A percentile compares a stretch with the other conserved stretches of the same genome.
These are phyloP conservation scores for Hyles euphorbiae DNA, from an alignment of 1,140 invertebrate genomes.

Conservation along the genomic window DNA sequence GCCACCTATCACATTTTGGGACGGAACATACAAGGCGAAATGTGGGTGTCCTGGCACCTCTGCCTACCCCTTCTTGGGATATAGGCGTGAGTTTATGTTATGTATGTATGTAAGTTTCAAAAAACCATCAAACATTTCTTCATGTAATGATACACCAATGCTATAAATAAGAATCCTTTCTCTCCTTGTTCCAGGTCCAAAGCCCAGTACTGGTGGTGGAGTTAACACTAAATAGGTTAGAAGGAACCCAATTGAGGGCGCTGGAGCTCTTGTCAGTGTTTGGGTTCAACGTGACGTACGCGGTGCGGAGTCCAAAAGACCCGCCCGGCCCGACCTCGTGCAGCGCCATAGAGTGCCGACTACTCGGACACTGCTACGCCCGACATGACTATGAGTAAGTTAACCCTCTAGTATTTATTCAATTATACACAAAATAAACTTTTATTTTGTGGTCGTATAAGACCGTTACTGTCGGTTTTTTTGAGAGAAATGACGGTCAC, in stretches of 20 bases:
- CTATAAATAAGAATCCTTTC: too few species aligned
- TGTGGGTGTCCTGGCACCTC: too few species aligned
- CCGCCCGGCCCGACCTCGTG: slow-evolving; percentile 79
- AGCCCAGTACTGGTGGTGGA: slow-evolving; percentile 87
- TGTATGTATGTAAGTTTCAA: too few species aligned
- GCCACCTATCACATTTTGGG: too few species aligned
- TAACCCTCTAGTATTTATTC: neutral
- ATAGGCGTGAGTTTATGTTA: too few species aligned
- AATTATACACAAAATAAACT: neutral
- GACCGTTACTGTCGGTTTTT: too few species aligned
- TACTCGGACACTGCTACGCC: slow-evolving; percentile 88
- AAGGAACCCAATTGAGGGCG: slow-evolving; percentile 89
- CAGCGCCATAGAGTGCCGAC: slow-evolving; percentile 86
- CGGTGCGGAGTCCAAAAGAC: slow-evolving; percentile 76
- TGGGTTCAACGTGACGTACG: slow-evolving; percentile 95
- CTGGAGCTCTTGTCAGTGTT: slow-evolving; percentile 88
- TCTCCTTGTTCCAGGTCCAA: slow-evolving; percentile 74
- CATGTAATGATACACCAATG: too few species aligned
- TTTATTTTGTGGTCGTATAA: too few species aligned
- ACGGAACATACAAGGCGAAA: too few species aligned
- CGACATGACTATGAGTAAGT: slow-evolving; percentile 82
- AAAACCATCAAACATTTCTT: too few species aligned
- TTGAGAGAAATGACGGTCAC: too few species aligned
- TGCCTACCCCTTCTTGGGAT: too few species aligned
- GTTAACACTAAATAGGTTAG: slow-evolving; percentile 82